A percentile compares a stretch with the other conserved stretches of the same genome.
Evolutionary conservation across 2,797 vertebrate genomes (phyloP).

Genomic region (Erithacus rubecula): DNA sequence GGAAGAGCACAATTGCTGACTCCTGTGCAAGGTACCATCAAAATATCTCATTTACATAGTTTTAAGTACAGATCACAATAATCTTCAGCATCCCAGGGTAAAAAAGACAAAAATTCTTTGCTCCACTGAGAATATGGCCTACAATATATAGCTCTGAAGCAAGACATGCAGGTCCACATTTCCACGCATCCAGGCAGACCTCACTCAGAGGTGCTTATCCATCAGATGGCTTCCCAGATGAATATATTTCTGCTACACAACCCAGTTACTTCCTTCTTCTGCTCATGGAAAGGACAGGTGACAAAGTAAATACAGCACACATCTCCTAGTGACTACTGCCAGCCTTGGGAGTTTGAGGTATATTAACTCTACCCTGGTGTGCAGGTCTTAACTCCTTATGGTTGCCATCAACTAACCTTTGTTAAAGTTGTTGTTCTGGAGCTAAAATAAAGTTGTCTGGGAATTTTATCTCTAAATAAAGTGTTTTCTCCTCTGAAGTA

Average conservation of each 20-base stretch:
- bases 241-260: not conserved
- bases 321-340: not conserved
- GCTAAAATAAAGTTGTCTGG: not conserved
- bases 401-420: not conserved
- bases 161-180: not conserved
- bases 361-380: not conserved
- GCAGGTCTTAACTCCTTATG: not conserved
- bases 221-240: not conserved
- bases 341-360: not conserved
- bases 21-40: not conserved
- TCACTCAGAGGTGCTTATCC: not conserved
- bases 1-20: not conserved
- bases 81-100: not conserved
- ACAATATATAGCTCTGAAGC: fast-evolving
- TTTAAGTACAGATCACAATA: not conserved
- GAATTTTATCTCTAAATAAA: not conserved
- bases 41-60: not conserved
- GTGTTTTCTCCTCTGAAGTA: not conserved
- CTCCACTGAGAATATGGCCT: not conserved
- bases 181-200: not conserved
- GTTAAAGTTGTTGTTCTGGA: not conserved
- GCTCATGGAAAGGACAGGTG: not conserved
- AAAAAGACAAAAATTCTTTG: not conserved
- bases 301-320: not conserved
- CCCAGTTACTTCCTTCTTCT: not conserved